Evolutionary conservation across 2,113 vertebrate genomes (phyloP).

Genomic region (Apodemus speciosus): DNA sequence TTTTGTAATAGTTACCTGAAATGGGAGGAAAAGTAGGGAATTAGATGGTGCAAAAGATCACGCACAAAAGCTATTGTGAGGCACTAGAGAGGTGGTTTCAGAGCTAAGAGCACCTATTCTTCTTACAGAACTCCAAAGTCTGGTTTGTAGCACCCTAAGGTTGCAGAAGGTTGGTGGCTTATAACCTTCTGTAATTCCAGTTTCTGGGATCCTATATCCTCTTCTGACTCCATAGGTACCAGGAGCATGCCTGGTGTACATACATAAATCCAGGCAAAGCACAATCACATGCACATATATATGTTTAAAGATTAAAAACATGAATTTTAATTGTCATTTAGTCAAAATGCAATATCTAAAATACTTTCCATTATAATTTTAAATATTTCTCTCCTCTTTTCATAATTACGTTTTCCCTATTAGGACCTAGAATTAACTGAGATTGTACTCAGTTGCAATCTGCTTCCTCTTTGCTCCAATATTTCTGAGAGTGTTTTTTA

Average conservation of each 20-base stretch:
- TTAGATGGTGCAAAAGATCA: background rate
- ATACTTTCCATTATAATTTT: background rate
- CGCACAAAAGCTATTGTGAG: background rate
- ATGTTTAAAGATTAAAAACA: background rate
- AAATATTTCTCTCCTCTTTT: background rate
- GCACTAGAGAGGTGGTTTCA: background rate
- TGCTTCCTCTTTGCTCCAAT: slow-evolving; percentile 13
- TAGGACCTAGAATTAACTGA: slow-evolving; percentile 22
- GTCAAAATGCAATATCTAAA: background rate
- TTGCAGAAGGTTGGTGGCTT: background rate
- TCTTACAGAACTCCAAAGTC: background rate
- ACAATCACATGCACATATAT: background rate
- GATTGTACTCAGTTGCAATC: background rate
- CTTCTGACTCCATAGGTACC: background rate
- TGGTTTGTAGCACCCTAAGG: background rate
- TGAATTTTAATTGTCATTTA: background rate
- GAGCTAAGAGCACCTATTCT: background rate
- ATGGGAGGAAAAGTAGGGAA: background rate
- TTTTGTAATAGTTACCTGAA: background rate
- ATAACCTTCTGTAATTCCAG: background rate
- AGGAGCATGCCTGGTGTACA: background rate
- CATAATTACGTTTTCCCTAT: background rate
- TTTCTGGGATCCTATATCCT: background rate
- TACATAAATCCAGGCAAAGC: background rate
- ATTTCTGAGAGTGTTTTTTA: slow-evolving; percentile 33